Conservation (phyloP, 2,113 vertebrate species). For the Polyodon spathula region DNA sequence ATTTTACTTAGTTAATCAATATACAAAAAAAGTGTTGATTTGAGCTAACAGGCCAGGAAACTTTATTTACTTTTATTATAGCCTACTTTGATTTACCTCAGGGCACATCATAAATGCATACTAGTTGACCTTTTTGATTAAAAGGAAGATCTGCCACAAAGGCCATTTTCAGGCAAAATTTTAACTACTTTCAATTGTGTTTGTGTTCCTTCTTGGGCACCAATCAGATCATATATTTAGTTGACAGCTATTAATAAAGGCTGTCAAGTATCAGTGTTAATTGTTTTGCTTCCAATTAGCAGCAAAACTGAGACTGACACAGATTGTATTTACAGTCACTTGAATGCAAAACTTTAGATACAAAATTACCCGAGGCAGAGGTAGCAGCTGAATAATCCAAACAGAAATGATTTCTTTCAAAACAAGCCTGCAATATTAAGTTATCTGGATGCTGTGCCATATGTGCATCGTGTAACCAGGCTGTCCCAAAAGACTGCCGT, state of each 20-base stretch:
- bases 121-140: conserved; percentile 1
- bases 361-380: not conserved
- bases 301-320: conserved; percentile 22
- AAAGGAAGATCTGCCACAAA: not conserved
- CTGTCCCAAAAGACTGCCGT: not conserved
- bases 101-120: not conserved
- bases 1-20: conserved; percentile 36
- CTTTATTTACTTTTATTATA: not conserved
- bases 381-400: conserved; percentile 1
- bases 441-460: not conserved
- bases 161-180: conserved; percentile 39
- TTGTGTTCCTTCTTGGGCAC: conserved; percentile 27
- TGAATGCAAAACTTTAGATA: conserved; percentile 7
- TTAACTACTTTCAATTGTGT: conserved; percentile 45
- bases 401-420: conserved; percentile 3
- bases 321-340: conserved; percentile 25
- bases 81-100: not conserved
- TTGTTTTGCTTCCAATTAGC: conserved; percentile 36
- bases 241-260: conserved; percentile 42
- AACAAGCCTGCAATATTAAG: not conserved
- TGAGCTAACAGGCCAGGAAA: conserved; percentile 3
- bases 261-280: conserved; percentile 40
- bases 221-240: conserved; percentile 39
- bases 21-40: conserved; percentile 37
- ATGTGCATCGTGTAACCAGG: not conserved